phyloP scores from a whole-genome alignment of 2,113 vertebrate species.

The Buteo buteo region DNA sequence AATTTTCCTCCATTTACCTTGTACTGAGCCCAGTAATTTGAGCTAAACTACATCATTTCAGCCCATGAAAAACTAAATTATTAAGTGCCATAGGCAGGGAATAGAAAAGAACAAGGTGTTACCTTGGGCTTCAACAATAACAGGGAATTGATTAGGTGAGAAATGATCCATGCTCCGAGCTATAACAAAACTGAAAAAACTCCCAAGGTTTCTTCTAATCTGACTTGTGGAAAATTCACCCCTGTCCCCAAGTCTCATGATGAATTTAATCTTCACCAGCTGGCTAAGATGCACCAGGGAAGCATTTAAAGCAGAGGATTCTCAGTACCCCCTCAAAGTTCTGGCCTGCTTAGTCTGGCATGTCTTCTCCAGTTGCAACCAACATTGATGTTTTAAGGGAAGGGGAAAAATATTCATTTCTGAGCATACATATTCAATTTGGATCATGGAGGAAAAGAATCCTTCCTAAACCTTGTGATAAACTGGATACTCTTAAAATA shows the following conservation, averaged over 20 bases:
- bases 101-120: conserved; percentile 28
- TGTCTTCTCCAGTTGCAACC: background rate
- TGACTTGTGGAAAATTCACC: background rate
- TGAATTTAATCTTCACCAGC: background rate
- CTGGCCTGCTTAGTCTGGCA: background rate
- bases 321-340: background rate
- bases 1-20: conserved; percentile 33
- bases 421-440: background rate
- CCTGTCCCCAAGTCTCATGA: background rate
- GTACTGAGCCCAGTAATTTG: conserved; percentile 13
- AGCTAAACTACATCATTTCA: conserved; percentile 13
- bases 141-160: conserved; percentile 16
- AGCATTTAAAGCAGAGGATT: background rate
- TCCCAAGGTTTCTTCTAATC: background rate
- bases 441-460: background rate
- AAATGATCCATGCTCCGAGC: background rate
- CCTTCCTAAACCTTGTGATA: background rate
- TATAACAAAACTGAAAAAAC: background rate
- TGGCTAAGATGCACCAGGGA: background rate
- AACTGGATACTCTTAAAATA: background rate
- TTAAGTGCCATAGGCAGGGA: background rate
- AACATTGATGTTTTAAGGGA: background rate
- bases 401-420: background rate
- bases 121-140: conserved; percentile 28
- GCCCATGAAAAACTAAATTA: conserved; percentile 35